A percentile compares a stretch with the other conserved stretches of the same genome.
Evolutionary conservation across 2,888 invertebrate species (phyloP).

Genomic region (Limnephilus rhombicus): DNA sequence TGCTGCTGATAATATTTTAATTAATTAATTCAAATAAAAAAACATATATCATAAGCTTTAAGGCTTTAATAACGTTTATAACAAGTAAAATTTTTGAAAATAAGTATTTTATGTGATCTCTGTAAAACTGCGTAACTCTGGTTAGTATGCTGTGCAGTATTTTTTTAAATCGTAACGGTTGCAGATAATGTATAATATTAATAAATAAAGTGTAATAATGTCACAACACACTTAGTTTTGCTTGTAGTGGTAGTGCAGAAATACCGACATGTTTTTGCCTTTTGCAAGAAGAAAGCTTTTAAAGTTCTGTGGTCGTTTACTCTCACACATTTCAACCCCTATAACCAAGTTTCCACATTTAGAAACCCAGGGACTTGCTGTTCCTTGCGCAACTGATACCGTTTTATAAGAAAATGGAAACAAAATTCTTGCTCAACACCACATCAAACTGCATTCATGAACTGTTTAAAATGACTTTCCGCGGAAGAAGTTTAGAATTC

Average conservation of each 20-base stretch:
- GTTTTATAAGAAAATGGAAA: conserved; percentile 29
- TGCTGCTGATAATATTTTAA: neutral
- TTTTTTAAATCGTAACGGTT: neutral
- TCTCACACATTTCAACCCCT: neutral
- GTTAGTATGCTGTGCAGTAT: neutral
- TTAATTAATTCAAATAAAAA: neutral
- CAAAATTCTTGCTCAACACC: neutral
- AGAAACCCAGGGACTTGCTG: neutral
- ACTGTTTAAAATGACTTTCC: conserved; percentile 8
- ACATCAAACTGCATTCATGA: conserved; percentile 29
- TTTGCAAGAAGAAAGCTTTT: conserved; percentile 17
- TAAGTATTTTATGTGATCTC: neutral
- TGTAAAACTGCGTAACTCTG: neutral
- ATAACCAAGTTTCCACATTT: conserved; percentile 22
- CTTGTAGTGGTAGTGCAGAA: neutral
- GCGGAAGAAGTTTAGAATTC: conserved; percentile 2
- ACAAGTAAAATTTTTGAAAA: no score
- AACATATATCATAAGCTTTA: no score
- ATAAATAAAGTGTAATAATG: conserved; percentile 7
- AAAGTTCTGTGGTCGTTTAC: conserved; percentile 16
- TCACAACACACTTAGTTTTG: neutral
- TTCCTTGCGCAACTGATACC: conserved; percentile 13
- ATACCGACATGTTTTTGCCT: neutral
- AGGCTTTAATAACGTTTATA: no score
- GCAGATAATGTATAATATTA: neutral